A percentile compares a stretch with the other conserved stretches of the same genome.
Evolutionary conservation across 2,888 invertebrate species (phyloP).

Genomic region (Colostygia pectinataria): DNA sequence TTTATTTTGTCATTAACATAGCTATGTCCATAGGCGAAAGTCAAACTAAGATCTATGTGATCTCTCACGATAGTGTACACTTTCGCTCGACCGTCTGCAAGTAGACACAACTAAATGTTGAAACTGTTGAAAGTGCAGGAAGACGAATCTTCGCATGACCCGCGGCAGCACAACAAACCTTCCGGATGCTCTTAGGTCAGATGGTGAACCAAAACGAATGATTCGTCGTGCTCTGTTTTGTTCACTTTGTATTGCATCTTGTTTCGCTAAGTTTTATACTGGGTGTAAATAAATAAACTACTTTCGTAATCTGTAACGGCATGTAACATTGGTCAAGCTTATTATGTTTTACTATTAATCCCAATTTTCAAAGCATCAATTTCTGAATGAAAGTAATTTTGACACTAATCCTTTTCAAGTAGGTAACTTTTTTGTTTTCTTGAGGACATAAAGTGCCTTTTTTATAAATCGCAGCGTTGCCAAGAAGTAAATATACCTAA

Average conservation of each 20-base stretch:
- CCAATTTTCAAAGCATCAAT: too few species aligned
- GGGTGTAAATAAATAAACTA: too few species aligned
- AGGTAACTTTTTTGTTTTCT: too few species aligned
- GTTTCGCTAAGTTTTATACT: slow-evolving; percentile 9
- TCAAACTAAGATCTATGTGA: slow-evolving; percentile 25
- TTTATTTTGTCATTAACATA: slow-evolving; percentile 27
- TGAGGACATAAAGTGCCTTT: too few species aligned
- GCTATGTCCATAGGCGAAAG: slow-evolving; percentile 29
- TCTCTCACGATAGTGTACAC: slow-evolving; percentile 33
- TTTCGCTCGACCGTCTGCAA: slow-evolving; percentile 25
- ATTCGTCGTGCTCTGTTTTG: slow-evolving; percentile 14
- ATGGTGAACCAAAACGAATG: slow-evolving; percentile 13
- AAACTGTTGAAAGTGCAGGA: slow-evolving; percentile 35
- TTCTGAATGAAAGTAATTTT: too few species aligned
- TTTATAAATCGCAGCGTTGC: too few species aligned
- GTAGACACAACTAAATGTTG: not conserved
- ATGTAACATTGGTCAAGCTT: too few species aligned
- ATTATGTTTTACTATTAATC: too few species aligned
- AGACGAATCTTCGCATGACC: slow-evolving; percentile 31
- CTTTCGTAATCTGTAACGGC: too few species aligned
- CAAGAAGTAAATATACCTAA: too few species aligned
- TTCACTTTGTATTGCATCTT: slow-evolving; percentile 16
- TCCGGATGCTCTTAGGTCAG: slow-evolving; percentile 20
- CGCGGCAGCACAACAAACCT: slow-evolving; percentile 12
- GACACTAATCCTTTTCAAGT: too few species aligned